Evolutionary conservation across 2,888 invertebrate species (phyloP).

Genomic region (Amphipyra tragopoginis): DNA sequence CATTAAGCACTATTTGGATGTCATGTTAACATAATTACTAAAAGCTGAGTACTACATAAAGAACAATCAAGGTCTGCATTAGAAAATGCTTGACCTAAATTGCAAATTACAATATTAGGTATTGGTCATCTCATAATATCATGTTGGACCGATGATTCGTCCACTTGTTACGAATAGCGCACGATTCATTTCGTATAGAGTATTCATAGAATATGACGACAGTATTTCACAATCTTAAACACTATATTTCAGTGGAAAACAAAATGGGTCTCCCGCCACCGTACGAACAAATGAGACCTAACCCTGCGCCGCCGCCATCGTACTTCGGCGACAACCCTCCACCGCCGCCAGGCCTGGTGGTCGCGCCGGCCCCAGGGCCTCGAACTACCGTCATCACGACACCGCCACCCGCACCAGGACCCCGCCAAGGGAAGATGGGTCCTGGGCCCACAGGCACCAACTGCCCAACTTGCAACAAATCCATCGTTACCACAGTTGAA

Average conservation of each 20-base stretch:
- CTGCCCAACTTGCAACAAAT: slow-evolving; percentile 81
- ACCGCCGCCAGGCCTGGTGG: slow-evolving; percentile 74
- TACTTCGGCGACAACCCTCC: slow-evolving; percentile 84
- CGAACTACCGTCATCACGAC: slow-evolving; percentile 80
- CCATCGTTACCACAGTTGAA: slow-evolving; percentile 81
- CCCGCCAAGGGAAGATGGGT: slow-evolving; percentile 72
- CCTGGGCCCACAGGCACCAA: slow-evolving; percentile 83
- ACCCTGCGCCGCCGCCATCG: slow-evolving; percentile 82
- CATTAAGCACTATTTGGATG: neutral
- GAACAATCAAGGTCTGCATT: slow-evolving; percentile 22
- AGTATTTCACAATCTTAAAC: neutral
- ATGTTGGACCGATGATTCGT: slow-evolving; percentile 6
- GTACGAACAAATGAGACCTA: slow-evolving; percentile 78
- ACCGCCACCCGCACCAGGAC: slow-evolving; percentile 50
- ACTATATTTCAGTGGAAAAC: slow-evolving; percentile 83
- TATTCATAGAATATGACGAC: slow-evolving; percentile 14
- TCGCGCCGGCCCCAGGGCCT: slow-evolving; percentile 69
- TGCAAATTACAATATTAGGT: slow-evolving; percentile 6
- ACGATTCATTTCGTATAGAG: slow-evolving; percentile 18
- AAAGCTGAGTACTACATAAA: neutral
- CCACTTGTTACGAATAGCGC: slow-evolving; percentile 2
- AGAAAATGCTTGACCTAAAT: slow-evolving; percentile 28
- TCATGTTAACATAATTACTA: neutral
- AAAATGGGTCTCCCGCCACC: slow-evolving; percentile 87
- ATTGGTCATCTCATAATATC: neutral